A percentile compares a stretch with the other conserved stretches of the same genome.
Conservation (phyloP, 1,140 invertebrate genomes). For the Lysiphlebus fabarum region DNA sequence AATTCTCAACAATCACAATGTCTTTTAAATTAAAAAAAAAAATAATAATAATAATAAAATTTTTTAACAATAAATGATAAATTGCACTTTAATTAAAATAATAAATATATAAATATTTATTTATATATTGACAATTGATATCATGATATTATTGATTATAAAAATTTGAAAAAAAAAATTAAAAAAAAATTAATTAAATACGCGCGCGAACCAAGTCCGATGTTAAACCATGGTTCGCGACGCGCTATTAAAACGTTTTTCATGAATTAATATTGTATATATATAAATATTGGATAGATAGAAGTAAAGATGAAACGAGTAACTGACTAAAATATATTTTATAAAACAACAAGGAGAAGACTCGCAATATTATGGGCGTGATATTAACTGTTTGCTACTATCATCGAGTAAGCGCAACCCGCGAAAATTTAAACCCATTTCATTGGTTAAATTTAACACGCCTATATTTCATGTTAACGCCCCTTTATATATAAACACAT, state of each 20-base stretch:
- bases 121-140: neutral
- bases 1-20: no score
- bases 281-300: neutral
- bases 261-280: slow-evolving; percentile 21
- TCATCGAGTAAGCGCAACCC: neutral
- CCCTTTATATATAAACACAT: no score
- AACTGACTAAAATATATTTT: neutral
- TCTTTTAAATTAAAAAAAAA: no score
- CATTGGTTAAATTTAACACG: neutral
- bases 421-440: neutral
- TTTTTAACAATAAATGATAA: no score
- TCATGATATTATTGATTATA: slow-evolving; percentile 18
- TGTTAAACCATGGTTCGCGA: slow-evolving; percentile 21
- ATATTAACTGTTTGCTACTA: no score
- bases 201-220: slow-evolving; percentile 8
- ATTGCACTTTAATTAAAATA: no score
- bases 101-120: neutral
- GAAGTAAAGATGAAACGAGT: no score
- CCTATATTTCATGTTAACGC: neutral
- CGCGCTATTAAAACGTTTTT: slow-evolving; percentile 13
- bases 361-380: neutral
- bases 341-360: neutral
- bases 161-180: neutral
- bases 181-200: slow-evolving; percentile 10
- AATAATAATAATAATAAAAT: no score